A percentile compares a stretch with the other conserved stretches of the same genome.
These are phyloP conservation scores for Zelostemma sp. DNA, from an alignment of 1,140 invertebrate species.

Conservation along the genomic window DNA sequence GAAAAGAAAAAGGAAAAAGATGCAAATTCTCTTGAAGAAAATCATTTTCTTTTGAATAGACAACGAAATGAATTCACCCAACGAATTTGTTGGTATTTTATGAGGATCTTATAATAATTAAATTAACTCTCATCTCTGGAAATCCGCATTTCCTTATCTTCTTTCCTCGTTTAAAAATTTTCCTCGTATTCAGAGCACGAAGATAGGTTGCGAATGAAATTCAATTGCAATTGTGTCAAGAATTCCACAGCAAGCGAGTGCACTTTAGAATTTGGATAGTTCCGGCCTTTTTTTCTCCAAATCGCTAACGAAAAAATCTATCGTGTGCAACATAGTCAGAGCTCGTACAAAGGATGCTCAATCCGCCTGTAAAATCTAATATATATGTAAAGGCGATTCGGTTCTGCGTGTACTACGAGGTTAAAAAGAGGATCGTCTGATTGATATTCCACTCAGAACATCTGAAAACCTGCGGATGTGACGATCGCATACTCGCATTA, in stretches of 20 bases:
- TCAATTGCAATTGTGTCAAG: slow-evolving; percentile 37
- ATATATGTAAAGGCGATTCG: slow-evolving; percentile 46
- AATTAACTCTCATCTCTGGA: slow-evolving; percentile 15
- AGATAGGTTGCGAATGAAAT: slow-evolving; percentile 30
- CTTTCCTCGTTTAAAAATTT: slow-evolving; percentile 9
- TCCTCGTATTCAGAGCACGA: slow-evolving; percentile 32
- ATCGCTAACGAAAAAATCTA: slow-evolving; percentile 21
- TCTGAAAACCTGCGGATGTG: slow-evolving; percentile 47
- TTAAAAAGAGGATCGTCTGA: slow-evolving; percentile 41
- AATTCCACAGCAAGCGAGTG: slow-evolving; percentile 30
- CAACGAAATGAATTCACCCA: no score
- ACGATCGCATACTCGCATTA: slow-evolving; percentile 41
- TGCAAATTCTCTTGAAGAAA: no score
- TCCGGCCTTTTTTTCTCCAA: slow-evolving; percentile 23
- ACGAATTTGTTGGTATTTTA: no score
- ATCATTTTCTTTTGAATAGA: no score
- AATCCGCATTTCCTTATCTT: slow-evolving; percentile 19
- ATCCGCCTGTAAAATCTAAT: slow-evolving; percentile 38
- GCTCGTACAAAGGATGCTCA: slow-evolving; percentile 24
- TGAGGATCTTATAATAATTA: slow-evolving; percentile 17
- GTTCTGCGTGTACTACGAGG: slow-evolving; percentile 24
- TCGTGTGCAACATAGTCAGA: slow-evolving; percentile 16
- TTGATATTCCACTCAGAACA: slow-evolving; percentile 52
- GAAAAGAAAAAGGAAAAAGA: no score
- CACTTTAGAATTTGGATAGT: slow-evolving; percentile 32